These are phyloP conservation scores for Indri indri DNA, from an alignment of 2,113 vertebrate species.

Conservation along the genomic window DNA sequence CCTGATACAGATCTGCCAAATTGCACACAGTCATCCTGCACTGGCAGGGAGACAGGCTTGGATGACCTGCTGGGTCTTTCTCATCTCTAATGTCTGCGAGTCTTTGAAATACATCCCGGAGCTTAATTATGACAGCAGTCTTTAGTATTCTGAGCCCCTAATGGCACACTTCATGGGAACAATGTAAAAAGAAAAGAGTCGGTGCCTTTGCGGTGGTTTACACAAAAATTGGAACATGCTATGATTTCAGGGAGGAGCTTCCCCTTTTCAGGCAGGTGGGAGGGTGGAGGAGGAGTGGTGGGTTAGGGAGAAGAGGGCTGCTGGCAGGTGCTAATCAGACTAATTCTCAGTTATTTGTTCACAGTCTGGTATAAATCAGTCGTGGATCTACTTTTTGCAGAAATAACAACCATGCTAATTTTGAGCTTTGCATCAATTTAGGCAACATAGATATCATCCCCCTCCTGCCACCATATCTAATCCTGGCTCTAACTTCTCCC, in stretches of 20 bases:
- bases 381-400: not conserved
- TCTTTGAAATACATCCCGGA: constrained; percentile 73
- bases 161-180: constrained; percentile 19
- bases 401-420: not conserved
- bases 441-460: accelerated
- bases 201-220: not conserved
- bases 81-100: constrained; percentile 55
- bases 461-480: not conserved
- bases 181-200: constrained; percentile 31
- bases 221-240: constrained; percentile 5
- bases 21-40: constrained; percentile 8
- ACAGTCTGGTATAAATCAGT: not conserved
- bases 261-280: not conserved
- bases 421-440: not conserved
- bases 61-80: constrained; percentile 62
- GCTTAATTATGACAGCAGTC: constrained; percentile 68
- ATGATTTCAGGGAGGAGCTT: not conserved
- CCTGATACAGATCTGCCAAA: constrained; percentile 58
- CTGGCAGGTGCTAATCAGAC: not conserved
- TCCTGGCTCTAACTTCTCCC: not conserved
- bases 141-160: constrained; percentile 56
- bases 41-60: constrained; percentile 62
- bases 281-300: not conserved
- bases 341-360: not conserved
- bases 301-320: not conserved